These are phyloP conservation scores for Panagrolaimus sp. DNA, from an alignment of 1,140 invertebrate genomes.

Conservation along the genomic window DNA sequence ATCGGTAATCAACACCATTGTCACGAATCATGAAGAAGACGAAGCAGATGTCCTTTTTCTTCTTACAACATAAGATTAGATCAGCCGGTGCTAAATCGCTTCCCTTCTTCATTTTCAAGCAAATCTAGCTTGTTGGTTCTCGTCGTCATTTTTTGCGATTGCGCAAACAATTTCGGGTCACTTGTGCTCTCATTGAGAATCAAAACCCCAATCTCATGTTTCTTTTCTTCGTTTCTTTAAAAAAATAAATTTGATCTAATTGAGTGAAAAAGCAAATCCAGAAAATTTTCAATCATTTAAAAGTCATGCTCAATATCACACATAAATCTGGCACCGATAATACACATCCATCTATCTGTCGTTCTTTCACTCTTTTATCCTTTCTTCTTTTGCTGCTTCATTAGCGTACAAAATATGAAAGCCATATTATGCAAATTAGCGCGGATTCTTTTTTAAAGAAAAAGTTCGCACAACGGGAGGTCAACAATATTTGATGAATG, in stretches of 20 bases:
- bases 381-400: background rate
- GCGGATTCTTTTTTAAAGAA: background rate
- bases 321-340: background rate
- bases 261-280: background rate
- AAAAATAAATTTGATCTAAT: constrained; percentile 4
- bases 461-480: constrained; percentile 11
- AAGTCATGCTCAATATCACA: background rate
- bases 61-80: background rate
- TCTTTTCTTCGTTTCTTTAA: background rate
- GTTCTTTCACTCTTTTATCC: background rate
- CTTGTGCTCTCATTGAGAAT: background rate
- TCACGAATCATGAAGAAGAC: too few relatives aligned
- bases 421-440: constrained; percentile 15
- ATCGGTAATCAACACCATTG: too few relatives aligned
- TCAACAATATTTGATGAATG: background rate
- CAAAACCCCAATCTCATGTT: too few relatives aligned
- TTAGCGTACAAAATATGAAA: background rate
- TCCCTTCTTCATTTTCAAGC: background rate
- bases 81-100: constrained; percentile 8
- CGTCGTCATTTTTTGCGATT: too few relatives aligned
- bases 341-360: background rate
- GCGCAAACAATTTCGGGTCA: constrained; percentile 11
- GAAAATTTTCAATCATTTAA: background rate
- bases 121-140: background rate
- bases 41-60: too few relatives aligned